Evolutionary conservation across 2,888 invertebrate genomes (phyloP).

Genomic region (Ophonus ardosiacus): DNA sequence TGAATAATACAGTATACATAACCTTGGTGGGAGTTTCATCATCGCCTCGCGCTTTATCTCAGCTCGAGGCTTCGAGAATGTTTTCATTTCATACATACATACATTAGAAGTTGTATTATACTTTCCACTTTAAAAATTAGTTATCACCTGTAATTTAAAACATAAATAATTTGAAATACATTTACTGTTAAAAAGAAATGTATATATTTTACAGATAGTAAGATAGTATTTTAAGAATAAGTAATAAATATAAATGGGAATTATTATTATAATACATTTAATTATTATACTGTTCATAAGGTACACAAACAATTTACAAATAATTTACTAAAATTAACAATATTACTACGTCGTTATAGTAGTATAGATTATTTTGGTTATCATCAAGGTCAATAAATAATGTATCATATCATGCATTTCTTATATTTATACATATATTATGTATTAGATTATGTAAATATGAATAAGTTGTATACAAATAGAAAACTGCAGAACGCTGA

Average conservation of each 20-base stretch:
- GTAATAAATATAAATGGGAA: background rate
- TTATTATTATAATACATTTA: conserved; percentile 62
- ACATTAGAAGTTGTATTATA: background rate
- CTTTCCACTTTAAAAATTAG: background rate
- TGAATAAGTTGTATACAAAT: conserved; percentile 60
- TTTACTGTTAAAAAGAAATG: background rate
- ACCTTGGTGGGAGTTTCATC: too few relatives aligned
- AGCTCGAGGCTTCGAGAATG: too few relatives aligned
- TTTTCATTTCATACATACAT: too few relatives aligned
- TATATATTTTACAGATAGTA: background rate
- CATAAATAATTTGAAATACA: background rate
- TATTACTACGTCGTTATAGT: conserved; percentile 59
- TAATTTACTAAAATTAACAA: conserved; percentile 68
- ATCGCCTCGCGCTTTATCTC: too few relatives aligned
- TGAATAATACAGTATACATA: too few relatives aligned
- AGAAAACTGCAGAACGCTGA: conserved; percentile 53
- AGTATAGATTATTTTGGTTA: conserved; percentile 62
- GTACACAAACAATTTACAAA: conserved; percentile 75
- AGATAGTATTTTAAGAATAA: background rate
- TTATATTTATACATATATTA: conserved; percentile 54
- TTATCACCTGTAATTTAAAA: background rate
- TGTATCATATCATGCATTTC: conserved; percentile 61
- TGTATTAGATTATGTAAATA: conserved; percentile 48
- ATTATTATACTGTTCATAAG: conserved; percentile 68
- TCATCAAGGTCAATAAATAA: conserved; percentile 61